phyloP scores from a whole-genome alignment of 2,888 invertebrate genomes.

The Omphaloscelis lunosa region DNA sequence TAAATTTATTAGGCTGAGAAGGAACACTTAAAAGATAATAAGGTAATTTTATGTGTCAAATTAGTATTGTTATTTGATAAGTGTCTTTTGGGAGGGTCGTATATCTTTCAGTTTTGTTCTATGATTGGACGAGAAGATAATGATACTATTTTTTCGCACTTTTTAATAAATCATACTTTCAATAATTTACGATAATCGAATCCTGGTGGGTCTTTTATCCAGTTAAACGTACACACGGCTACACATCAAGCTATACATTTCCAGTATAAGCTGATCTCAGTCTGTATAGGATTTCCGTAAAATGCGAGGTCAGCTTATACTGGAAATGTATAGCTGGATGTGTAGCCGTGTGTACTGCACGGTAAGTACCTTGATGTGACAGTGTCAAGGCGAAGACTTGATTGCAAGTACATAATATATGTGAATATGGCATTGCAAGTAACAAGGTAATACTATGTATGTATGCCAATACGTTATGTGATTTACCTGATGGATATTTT shows the following conservation, averaged over 20 bases:
- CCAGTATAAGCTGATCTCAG: no score
- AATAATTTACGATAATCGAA: no score
- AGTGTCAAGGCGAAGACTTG: slow-evolving; percentile 51
- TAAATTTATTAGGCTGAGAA: slow-evolving; percentile 7
- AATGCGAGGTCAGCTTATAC: no score
- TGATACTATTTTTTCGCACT: no score
- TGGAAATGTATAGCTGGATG: no score
- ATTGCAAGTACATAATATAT: slow-evolving; percentile 2
- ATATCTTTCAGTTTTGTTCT: neutral
- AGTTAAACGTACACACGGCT: no score
- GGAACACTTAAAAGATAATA: neutral
- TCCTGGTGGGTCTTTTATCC: no score
- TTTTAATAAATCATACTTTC: no score
- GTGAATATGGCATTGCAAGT: slow-evolving; percentile 46
- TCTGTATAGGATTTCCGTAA: no score
- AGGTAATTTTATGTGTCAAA: slow-evolving; percentile 7
- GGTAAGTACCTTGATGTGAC: slow-evolving; percentile 44
- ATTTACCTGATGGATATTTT: slow-evolving; percentile 22
- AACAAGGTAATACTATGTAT: slow-evolving; percentile 50
- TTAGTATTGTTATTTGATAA: neutral
- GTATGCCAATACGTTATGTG: slow-evolving; percentile 24
- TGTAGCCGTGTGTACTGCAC: no score
- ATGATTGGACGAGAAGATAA: no score
- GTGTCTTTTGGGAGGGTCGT: neutral
- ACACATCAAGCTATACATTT: no score